Evolutionary conservation across 2,888 invertebrate species (phyloP).

Genomic region (Cataglyphis livida): DNA sequence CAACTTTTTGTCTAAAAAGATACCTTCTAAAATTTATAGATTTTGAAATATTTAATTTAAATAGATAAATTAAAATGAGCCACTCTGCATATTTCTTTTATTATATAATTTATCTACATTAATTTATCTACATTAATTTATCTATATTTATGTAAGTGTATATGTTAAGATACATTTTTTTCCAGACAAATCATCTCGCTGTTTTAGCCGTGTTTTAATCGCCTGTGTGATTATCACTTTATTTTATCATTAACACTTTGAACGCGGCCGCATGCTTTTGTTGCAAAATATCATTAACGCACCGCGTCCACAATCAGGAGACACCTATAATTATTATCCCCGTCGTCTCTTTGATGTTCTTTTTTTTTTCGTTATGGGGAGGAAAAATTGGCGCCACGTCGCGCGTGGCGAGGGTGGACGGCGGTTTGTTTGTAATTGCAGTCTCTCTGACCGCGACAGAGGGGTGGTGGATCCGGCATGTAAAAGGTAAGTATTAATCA

Average conservation of each 20-base stretch:
- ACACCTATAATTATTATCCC: conserved; percentile 20
- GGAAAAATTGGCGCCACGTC: neutral
- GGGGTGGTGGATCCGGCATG: conserved; percentile 38
- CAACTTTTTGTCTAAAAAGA: no score
- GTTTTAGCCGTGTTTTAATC: neutral
- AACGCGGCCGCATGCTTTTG: neutral
- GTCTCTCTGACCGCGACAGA: conserved; percentile 29
- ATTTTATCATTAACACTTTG: neutral
- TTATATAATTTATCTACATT: no score
- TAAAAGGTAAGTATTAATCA: conserved; percentile 71
- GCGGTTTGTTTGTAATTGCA: conserved; percentile 36
- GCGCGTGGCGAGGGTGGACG: neutral
- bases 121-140: no score
- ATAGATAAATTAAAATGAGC: no score
- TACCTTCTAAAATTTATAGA: no score
- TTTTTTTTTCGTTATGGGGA: neutral
- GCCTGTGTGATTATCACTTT: neutral
- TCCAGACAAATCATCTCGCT: neutral
- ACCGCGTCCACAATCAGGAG: neutral
- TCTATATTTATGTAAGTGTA: neutral
- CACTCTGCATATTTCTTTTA: no score
- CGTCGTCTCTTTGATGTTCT: conserved; percentile 10
- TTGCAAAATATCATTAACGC: neutral
- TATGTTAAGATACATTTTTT: neutral
- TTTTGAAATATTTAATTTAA: no score